phyloP scores from a whole-genome alignment of 2,797 vertebrate genomes.

The Sebastes umbrosus region DNA sequence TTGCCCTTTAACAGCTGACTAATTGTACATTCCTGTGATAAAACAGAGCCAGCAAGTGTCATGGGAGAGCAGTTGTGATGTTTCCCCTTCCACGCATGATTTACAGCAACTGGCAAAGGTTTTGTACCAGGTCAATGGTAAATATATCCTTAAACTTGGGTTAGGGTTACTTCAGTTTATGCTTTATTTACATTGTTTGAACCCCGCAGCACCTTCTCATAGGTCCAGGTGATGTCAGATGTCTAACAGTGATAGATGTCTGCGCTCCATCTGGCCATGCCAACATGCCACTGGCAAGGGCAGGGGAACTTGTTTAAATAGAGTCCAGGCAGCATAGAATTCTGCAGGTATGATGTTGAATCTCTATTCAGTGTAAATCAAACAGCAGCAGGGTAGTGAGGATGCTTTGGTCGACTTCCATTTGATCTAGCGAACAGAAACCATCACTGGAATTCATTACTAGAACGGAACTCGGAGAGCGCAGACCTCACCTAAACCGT shows the following conservation, averaged over 20 bases:
- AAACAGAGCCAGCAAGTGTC: background rate
- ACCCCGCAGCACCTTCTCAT: background rate
- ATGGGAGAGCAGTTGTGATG: background rate
- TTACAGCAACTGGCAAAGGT: background rate
- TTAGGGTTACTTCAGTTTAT: too few relatives aligned
- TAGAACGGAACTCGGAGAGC: background rate
- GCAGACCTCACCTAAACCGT: too few relatives aligned
- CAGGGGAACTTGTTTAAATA: background rate
- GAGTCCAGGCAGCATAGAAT: background rate
- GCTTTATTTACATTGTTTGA: too few relatives aligned
- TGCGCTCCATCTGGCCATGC: background rate
- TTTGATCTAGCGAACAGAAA: background rate
- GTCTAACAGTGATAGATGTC: background rate
- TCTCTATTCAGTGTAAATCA: background rate
- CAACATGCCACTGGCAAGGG: background rate
- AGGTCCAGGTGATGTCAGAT: background rate
- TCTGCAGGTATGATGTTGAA: too few relatives aligned
- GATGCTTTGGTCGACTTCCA: background rate
- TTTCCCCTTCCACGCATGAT: background rate
- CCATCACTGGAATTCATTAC: background rate
- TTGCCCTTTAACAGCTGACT: slow-evolving; percentile 6
- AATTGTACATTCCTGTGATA: slow-evolving; percentile 12
- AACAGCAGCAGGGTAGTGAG: background rate
- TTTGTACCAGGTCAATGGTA: background rate
- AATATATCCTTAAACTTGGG: background rate